These are phyloP conservation scores for Oryzias curvinotus DNA, from an alignment of 2,113 vertebrate species.

Conservation along the genomic window DNA sequence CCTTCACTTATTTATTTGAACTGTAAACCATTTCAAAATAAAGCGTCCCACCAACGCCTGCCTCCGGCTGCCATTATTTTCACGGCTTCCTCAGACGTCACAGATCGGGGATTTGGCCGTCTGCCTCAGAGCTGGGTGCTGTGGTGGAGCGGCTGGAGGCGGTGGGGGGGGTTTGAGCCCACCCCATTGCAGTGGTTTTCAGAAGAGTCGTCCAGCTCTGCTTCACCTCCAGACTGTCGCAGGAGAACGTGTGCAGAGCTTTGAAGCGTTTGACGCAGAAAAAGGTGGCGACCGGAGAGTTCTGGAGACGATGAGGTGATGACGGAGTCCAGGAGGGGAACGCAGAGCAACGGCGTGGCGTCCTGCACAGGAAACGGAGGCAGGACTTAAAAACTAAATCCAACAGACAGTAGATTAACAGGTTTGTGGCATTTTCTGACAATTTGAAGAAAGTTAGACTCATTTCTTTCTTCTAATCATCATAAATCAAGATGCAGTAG, in stretches of 20 bases:
- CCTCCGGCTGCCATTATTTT: too few species aligned
- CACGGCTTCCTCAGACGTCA: neutral
- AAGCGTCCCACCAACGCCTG: slow-evolving; percentile 44
- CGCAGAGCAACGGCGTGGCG: slow-evolving; percentile 81
- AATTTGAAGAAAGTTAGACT: too few species aligned
- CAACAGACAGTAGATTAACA: too few species aligned
- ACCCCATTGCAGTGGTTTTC: neutral
- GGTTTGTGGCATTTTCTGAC: too few species aligned
- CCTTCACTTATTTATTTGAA: slow-evolving; percentile 70
- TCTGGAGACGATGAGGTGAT: slow-evolving; percentile 81
- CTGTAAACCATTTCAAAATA: slow-evolving; percentile 68
- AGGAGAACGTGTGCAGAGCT: slow-evolving; percentile 85
- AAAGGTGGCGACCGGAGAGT: slow-evolving; percentile 79
- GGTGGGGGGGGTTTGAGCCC: neutral
- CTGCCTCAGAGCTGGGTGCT: neutral
- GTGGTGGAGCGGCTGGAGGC: neutral
- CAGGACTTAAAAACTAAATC: too few species aligned
- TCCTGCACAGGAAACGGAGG: slow-evolving; percentile 71
- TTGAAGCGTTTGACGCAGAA: slow-evolving; percentile 87
- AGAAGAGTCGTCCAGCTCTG: slow-evolving; percentile 81
- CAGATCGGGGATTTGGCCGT: slow-evolving; percentile 7
- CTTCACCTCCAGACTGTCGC: slow-evolving; percentile 83
- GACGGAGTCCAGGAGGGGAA: slow-evolving; percentile 84
- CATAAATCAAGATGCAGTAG: too few species aligned
- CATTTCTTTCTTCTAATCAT: too few species aligned